Conservation (phyloP, 2,797 vertebrate genomes). For the Epinephelus malabaricus region DNA sequence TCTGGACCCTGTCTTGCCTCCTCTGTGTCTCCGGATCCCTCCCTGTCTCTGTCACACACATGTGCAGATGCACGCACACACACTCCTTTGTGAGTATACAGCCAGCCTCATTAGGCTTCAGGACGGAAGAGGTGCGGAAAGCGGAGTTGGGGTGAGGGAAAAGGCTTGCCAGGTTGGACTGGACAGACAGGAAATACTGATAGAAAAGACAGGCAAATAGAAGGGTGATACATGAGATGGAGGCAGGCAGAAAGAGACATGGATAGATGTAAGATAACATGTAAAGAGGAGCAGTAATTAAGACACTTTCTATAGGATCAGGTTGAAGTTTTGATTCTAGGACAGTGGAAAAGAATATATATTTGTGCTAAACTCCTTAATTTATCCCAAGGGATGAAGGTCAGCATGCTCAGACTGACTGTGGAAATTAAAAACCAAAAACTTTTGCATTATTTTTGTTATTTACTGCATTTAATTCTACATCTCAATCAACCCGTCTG, state of each 20-base stretch:
- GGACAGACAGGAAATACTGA: slow-evolving; percentile 8
- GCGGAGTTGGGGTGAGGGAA: slow-evolving; percentile 16
- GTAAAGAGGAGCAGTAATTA: background rate
- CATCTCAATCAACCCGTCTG: slow-evolving; percentile 10
- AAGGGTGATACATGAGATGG: background rate
- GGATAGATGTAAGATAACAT: background rate
- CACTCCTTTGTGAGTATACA: slow-evolving; percentile 35
- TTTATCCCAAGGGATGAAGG: slow-evolving; percentile 3
- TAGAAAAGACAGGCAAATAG: background rate
- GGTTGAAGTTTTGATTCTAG: background rate
- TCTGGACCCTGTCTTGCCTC: slow-evolving; percentile 58
- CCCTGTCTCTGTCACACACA: slow-evolving; percentile 18
- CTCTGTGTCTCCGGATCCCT: slow-evolving; percentile 37
- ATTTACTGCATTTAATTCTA: slow-evolving; percentile 20
- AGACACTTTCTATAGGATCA: background rate
- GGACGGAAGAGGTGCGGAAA: slow-evolving; percentile 25
- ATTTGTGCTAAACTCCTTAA: background rate
- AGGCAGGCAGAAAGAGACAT: background rate
- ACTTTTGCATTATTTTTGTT: slow-evolving; percentile 12
- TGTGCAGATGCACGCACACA: background rate
- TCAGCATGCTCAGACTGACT: background rate
- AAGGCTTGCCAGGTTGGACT: slow-evolving; percentile 13
- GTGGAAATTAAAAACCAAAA: slow-evolving; percentile 30
- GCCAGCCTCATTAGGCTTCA: slow-evolving; percentile 51
- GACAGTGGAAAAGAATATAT: background rate